phyloP scores from a whole-genome alignment of 2,113 vertebrate species.

The Thunnus thynnus region DNA sequence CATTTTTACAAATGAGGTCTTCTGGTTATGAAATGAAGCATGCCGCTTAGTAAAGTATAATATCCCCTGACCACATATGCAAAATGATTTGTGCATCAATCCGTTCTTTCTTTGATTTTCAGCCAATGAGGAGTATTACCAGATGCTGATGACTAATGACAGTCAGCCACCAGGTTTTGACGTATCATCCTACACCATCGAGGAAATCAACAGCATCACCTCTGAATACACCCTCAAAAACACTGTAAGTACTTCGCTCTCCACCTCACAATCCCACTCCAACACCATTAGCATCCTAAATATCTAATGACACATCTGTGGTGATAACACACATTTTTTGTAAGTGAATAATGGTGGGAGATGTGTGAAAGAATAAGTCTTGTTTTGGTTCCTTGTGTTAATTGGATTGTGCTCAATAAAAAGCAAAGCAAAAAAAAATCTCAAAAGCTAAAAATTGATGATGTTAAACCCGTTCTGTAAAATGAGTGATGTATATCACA shows the following conservation, averaged over 20 bases:
- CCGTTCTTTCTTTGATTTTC: conserved; percentile 12
- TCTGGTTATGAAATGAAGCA: neutral
- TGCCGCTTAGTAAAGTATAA: no score
- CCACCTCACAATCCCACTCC: neutral
- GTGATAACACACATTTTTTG: neutral
- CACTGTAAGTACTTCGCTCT: conserved; percentile 81
- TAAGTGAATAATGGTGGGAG: no score
- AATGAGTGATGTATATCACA: no score
- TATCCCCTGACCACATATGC: neutral
- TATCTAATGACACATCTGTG: neutral
- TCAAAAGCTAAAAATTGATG: no score
- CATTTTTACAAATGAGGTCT: no score
- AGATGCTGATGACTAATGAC: conserved; percentile 91
- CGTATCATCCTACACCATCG: conserved; percentile 90
- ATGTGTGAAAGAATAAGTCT: no score
- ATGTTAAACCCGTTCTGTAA: no score
- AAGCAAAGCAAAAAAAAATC: no score
- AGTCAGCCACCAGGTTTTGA: conserved; percentile 87
- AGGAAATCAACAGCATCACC: conserved; percentile 91
- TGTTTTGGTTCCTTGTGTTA: no score
- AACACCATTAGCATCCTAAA: no score
- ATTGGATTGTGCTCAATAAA: no score
- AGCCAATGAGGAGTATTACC: conserved; percentile 98
- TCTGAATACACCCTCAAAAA: conserved; percentile 94
- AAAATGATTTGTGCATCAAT: neutral